Evolutionary conservation across 2,888 invertebrate species (phyloP), one percentile per base, ranked within the genome.

Genomic region (Callyntrura sp.): DNA sequence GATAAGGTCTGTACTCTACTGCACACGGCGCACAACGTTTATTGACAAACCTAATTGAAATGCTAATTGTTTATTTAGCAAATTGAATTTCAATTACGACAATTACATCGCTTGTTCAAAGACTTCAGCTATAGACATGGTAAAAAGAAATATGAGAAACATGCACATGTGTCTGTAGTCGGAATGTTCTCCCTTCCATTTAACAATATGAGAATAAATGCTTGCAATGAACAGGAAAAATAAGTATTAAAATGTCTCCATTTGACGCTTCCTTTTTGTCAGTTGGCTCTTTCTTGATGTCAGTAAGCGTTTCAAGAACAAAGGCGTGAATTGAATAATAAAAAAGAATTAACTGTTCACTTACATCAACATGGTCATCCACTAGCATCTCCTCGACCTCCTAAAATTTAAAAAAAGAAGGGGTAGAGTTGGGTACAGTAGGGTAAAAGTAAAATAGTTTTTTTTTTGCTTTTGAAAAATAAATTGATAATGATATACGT

Each of bases 321-420:
- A 60, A 2, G 23, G 20, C 17, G 20, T 60, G 17, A 1, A 20
- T 60, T 8, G 23, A 23, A 60, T 4, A 20, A 1, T 6, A 60
- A 43, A 68, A 68, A 23, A 60, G 17, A 43, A n/a, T n/a, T n/a
- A 4, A n/a, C 43, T 4, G 3, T 85, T 2, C 60, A 91, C 94
- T 94, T 90, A 94, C 94, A 93, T 94, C 94, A 81, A 93, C 92
- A 83, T 93, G 93, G 90, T 94, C 94, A 93, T 94, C 94, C 85
- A 94, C 94, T 73, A 94, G 94, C 94, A 96, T 96, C 88, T 96
- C 96, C 94, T 96, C 96, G 91, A 95, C 95, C 90, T 95, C 95
- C 94, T 95, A 95, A 62, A 95, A 95, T 95, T 51, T 90, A 91
- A 88, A 91, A 88, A 87, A 91, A 90, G 14, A 91, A n/a, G n/a